Evolutionary conservation across 2,888 invertebrate genomes (phyloP).

Genomic region (Epirrita christyi): DNA sequence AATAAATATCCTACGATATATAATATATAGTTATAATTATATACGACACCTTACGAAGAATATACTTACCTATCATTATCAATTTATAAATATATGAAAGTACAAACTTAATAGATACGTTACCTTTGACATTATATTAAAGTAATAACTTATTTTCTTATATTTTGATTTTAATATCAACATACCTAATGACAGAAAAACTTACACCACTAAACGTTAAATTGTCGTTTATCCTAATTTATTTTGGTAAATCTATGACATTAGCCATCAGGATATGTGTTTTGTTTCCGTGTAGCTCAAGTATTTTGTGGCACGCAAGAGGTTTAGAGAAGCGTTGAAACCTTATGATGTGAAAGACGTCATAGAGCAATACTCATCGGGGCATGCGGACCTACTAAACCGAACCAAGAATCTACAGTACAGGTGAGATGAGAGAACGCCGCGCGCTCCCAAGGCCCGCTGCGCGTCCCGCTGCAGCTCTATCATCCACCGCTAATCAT

Average conservation of each 20-base stretch:
- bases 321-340: constrained; percentile 96
- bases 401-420: constrained; percentile 94
- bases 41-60: not conserved
- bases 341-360: constrained; percentile 98
- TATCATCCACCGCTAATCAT: constrained; percentile 55
- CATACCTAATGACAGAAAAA: not conserved
- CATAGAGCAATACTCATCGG: constrained; percentile 96
- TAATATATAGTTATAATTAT: no score
- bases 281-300: constrained; percentile 88
- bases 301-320: constrained; percentile 95
- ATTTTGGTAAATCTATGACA: constrained; percentile 19
- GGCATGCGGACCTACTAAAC: constrained; percentile 94
- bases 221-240: constrained; percentile 8
- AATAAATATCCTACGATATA: constrained; percentile 1
- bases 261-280: constrained; percentile 64
- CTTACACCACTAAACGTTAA: not conserved
- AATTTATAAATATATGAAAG: not conserved
- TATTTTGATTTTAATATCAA: not conserved
- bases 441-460: constrained; percentile 21
- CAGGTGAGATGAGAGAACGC: constrained; percentile 85
- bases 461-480: constrained; percentile 43
- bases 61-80: not conserved
- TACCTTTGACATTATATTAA: not conserved
- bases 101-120: not conserved
- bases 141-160: not conserved